Evolutionary conservation across 2,888 invertebrate species (phyloP).

Genomic region (Amphipyra tragopoginis): DNA sequence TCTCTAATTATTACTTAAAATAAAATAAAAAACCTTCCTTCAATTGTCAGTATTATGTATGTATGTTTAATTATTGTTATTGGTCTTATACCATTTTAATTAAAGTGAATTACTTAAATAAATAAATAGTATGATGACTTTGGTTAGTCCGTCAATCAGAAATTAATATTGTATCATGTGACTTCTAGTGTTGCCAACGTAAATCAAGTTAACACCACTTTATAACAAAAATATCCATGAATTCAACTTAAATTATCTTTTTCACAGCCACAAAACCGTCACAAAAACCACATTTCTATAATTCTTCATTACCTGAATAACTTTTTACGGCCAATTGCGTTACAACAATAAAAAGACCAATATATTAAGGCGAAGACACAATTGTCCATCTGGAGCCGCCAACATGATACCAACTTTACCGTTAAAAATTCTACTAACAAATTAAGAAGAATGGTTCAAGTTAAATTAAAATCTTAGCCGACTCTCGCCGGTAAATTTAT

Average conservation of each 20-base stretch:
- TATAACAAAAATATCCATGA: conserved; percentile 9
- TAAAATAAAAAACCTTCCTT: too few relatives aligned
- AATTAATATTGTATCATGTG: too few relatives aligned
- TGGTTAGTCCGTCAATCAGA: too few relatives aligned
- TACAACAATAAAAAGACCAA: conserved; percentile 40
- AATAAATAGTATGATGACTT: too few relatives aligned
- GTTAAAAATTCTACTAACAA: conserved; percentile 76
- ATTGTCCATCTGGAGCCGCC: conserved; percentile 46
- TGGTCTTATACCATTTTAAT: too few relatives aligned
- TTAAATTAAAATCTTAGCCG: conserved; percentile 87
- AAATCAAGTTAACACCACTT: conserved; percentile 4
- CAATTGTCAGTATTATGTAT: too few relatives aligned
- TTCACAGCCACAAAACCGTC: conserved; percentile 24
- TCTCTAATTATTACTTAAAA: too few relatives aligned
- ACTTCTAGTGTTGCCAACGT: not conserved
- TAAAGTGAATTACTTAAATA: too few relatives aligned
- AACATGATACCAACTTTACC: conserved; percentile 52
- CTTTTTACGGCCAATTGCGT: conserved; percentile 49
- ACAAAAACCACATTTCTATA: conserved; percentile 26
- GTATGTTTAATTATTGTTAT: too few relatives aligned
- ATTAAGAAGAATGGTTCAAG: conserved; percentile 87
- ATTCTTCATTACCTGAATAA: conserved; percentile 45
- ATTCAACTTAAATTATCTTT: conserved; percentile 24
- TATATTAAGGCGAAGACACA: conserved; percentile 46
- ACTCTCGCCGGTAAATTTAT: conserved; percentile 76